Conservation (phyloP, 1,140 invertebrate genomes). For the Neodiprion pinetum region DNA sequence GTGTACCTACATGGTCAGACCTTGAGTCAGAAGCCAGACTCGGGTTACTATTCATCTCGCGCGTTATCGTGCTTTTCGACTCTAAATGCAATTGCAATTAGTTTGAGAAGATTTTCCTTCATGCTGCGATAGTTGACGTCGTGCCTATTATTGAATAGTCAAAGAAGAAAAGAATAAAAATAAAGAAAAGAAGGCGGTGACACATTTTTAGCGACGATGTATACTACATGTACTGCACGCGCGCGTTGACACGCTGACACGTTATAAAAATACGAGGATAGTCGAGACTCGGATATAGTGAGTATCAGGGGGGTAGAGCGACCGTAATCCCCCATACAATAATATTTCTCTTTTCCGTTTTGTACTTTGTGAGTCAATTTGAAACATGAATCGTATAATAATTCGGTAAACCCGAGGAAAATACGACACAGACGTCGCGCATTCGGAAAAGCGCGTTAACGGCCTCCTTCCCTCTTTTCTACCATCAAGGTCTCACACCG, state of each 20-base stretch:
- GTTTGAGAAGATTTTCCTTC: too few relatives aligned
- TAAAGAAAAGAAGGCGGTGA: background rate
- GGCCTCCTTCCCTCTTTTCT: background rate
- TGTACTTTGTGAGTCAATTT: conserved; percentile 64
- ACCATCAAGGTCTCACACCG: too few relatives aligned
- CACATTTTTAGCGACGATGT: background rate
- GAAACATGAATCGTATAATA: conserved; percentile 64
- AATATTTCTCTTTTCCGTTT: conserved; percentile 61
- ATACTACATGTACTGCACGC: conserved; percentile 16
- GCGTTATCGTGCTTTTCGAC: too few relatives aligned
- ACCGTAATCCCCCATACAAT: conserved; percentile 55
- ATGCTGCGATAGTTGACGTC: too few relatives aligned
- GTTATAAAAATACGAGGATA: background rate
- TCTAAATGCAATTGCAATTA: too few relatives aligned
- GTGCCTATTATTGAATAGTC: background rate
- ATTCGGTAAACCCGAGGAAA: conserved; percentile 60
- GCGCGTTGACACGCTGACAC: conserved; percentile 3
- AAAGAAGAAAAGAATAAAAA: background rate
- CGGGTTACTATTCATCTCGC: too few relatives aligned
- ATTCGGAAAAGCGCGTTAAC: background rate
- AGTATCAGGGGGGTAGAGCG: background rate
- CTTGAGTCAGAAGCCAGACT: too few relatives aligned
- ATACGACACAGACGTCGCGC: conserved; percentile 39
- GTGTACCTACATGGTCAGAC: too few relatives aligned
- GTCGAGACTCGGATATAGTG: background rate